Conservation (phyloP, 2,797 vertebrate species). For the Apodemus agrarius region DNA sequence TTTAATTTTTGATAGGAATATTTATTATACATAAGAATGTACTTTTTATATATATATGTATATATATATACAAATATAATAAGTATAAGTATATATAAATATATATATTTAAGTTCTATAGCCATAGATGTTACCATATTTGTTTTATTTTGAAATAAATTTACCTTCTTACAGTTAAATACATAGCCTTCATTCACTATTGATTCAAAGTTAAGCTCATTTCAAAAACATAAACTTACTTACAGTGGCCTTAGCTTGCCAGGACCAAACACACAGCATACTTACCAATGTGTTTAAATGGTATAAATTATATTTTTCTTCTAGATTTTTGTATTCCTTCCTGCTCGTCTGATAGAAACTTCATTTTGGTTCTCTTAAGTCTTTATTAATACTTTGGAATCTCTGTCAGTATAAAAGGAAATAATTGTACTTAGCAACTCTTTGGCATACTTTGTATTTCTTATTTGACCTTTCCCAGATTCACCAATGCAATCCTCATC, state of each 20-base stretch:
- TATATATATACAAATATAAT: background rate
- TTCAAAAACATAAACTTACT: background rate
- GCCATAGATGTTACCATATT: background rate
- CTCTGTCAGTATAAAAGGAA: background rate
- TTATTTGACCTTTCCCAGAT: background rate
- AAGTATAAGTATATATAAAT: background rate
- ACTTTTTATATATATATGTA: background rate
- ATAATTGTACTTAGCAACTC: background rate
- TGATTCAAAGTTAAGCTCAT: background rate
- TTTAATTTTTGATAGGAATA: slow-evolving; percentile 14
- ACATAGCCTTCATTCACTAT: background rate
- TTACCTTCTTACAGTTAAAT: background rate
- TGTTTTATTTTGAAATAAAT: background rate
- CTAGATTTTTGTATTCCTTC: background rate
- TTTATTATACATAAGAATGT: background rate
- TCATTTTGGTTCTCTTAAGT: background rate
- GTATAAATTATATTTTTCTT: background rate
- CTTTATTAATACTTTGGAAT: background rate
- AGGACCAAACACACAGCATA: background rate
- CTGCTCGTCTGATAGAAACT: background rate
- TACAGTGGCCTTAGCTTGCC: background rate
- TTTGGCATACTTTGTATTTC: background rate
- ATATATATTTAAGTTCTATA: background rate
- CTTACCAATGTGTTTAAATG: background rate
- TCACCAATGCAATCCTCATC: background rate